Evolutionary conservation across 2,797 vertebrate species (phyloP).

Genomic region (Cottoperca gobio): DNA sequence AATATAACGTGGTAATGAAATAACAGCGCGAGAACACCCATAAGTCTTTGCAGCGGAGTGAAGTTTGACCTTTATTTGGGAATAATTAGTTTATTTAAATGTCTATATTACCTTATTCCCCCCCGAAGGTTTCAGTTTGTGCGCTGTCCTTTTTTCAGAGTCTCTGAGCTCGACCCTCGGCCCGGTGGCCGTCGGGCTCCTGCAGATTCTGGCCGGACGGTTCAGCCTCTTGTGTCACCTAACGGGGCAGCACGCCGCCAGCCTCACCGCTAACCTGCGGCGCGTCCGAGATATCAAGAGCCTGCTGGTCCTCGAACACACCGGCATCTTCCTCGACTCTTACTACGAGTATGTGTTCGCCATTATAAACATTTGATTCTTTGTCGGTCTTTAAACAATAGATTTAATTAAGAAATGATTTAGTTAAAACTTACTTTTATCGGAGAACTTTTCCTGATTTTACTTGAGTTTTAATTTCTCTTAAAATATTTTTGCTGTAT

Average conservation of each 20-base stretch:
- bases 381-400: background rate
- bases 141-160: conserved; percentile 77
- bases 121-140: no score
- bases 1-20: no score
- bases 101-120: no score
- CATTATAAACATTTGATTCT: background rate
- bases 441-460: no score
- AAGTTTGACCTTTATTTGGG: no score
- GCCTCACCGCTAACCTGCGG: conserved; percentile 91
- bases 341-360: conserved; percentile 87
- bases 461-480: no score
- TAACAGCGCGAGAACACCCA: no score
- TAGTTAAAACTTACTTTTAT: no score
- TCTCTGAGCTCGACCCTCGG: conserved; percentile 86
- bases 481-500: no score
- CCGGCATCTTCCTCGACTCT: conserved; percentile 90
- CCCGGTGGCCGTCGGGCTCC: conserved; percentile 80
- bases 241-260: conserved; percentile 93
- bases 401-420: no score
- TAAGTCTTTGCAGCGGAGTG: no score
- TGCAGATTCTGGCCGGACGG: conserved; percentile 89
- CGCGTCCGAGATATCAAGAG: conserved; percentile 86
- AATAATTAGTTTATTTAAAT: no score
- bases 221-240: conserved; percentile 93
- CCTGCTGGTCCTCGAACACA: conserved; percentile 91